A percentile compares a stretch with the other conserved stretches of the same genome.
Evolutionary conservation across 1,140 invertebrate genomes (phyloP).

Genomic region (Pogonomyrmex barbatus): DNA sequence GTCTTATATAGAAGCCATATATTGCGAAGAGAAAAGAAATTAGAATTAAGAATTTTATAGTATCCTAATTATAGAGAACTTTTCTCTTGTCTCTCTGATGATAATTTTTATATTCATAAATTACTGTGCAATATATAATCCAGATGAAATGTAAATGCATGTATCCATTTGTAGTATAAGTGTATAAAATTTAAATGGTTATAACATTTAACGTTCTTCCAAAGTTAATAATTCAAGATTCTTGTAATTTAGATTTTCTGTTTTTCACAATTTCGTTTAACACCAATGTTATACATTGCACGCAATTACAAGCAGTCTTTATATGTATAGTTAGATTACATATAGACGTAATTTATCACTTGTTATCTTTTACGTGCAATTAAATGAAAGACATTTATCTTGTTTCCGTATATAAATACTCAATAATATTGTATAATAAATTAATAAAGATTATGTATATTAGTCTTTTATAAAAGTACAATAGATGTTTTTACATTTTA

Average conservation of each 20-base stretch:
- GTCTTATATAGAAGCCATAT: not conserved
- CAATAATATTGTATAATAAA: slow-evolving; percentile 40
- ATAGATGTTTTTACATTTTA: not conserved
- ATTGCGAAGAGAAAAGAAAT: not conserved
- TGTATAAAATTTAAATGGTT: slow-evolving; percentile 24
- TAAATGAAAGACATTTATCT: slow-evolving; percentile 35
- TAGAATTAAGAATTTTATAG: slow-evolving; percentile 43
- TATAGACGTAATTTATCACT: slow-evolving; percentile 50
- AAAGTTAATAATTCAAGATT: slow-evolving; percentile 38
- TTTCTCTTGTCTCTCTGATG: not conserved
- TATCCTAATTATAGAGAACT: slow-evolving; percentile 37
- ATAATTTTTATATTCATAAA: slow-evolving; percentile 51
- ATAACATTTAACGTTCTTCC: slow-evolving; percentile 7
- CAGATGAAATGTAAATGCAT: slow-evolving; percentile 43
- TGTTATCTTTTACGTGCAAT: slow-evolving; percentile 57
- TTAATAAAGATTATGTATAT: slow-evolving; percentile 59
- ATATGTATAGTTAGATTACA: slow-evolving; percentile 6
- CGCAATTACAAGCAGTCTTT: slow-evolving; percentile 9
- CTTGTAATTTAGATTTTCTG: slow-evolving; percentile 25
- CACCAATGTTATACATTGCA: slow-evolving; percentile 49
- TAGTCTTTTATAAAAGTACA: slow-evolving; percentile 20
- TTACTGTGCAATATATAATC: slow-evolving; percentile 66
- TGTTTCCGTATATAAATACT: slow-evolving; percentile 60
- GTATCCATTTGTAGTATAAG: slow-evolving; percentile 38
- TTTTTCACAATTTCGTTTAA: not conserved